These are phyloP conservation scores for Scaptomyza tumidula DNA, from an alignment of 2,888 invertebrate genomes.

Conservation along the genomic window DNA sequence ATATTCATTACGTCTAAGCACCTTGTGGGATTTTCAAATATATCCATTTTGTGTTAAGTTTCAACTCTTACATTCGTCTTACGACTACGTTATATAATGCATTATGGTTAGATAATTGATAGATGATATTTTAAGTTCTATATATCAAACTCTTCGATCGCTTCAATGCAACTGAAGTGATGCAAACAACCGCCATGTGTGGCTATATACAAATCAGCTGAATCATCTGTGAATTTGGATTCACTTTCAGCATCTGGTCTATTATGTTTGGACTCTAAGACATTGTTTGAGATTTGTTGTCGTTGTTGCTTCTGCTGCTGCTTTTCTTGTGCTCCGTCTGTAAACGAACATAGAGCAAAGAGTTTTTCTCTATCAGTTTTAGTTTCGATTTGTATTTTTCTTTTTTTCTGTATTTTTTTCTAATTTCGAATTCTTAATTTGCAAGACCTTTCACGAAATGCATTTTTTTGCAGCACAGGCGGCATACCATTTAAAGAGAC, in stretches of 20 bases:
- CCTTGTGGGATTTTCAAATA: slow-evolving; percentile 35
- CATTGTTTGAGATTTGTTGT: slow-evolving; percentile 43
- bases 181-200: slow-evolving; percentile 80
- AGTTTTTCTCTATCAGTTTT: slow-evolving; percentile 67
- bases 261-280: slow-evolving; percentile 43
- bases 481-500: not conserved
- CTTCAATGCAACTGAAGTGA: slow-evolving; percentile 53
- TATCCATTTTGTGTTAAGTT: slow-evolving; percentile 52
- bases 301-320: slow-evolving; percentile 31
- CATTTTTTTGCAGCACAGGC: slow-evolving; percentile 8
- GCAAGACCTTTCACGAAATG: slow-evolving; percentile 18
- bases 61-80: slow-evolving; percentile 50
- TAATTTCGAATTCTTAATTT: slow-evolving; percentile 27
- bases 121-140: slow-evolving; percentile 22
- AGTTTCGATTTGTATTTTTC: slow-evolving; percentile 21
- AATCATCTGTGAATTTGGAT: slow-evolving; percentile 51
- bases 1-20: slow-evolving; percentile 57
- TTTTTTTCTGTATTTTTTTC: slow-evolving; percentile 8
- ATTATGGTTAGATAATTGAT: slow-evolving; percentile 42
- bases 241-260: slow-evolving; percentile 50
- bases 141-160: slow-evolving; percentile 65
- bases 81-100: slow-evolving; percentile 60
- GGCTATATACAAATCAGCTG: slow-evolving; percentile 74
- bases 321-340: slow-evolving; percentile 56
- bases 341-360: slow-evolving; percentile 72